phyloP scores from a whole-genome alignment of 2,797 vertebrate species.

The Peromyscus nudipes region DNA sequence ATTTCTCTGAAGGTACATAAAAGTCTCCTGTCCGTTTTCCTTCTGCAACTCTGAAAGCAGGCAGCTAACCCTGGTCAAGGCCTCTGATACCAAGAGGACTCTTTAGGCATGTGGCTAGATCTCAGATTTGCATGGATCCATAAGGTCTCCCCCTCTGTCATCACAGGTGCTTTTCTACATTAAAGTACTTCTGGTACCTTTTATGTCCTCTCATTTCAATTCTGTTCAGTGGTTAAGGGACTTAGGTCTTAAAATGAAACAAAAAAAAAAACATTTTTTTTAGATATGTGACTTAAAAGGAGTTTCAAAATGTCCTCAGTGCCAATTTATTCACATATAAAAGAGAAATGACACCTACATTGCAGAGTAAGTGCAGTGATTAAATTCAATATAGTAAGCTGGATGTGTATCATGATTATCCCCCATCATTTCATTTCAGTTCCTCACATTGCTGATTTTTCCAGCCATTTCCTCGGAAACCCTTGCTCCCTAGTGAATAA shows the following conservation, averaged over 20 bases:
- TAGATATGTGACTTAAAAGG: slow-evolving; percentile 13
- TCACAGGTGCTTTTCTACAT: background rate
- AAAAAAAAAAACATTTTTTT: background rate
- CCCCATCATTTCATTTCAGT: background rate
- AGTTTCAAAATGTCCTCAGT: background rate
- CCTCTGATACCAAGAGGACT: background rate
- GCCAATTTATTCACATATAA: slow-evolving; percentile 36
- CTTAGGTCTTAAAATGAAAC: background rate
- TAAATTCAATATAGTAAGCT: slow-evolving; percentile 8
- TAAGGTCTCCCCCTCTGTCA: background rate
- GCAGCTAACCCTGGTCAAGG: background rate
- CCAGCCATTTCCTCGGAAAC: slow-evolving; percentile 21
- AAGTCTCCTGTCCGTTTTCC: background rate
- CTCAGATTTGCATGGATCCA: background rate
- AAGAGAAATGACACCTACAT: background rate
- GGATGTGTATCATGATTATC: background rate
- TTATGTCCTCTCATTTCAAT: slow-evolving; percentile 1
- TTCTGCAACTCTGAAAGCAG: slow-evolving; percentile 11
- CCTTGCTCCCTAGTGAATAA: background rate
- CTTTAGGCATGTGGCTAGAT: background rate
- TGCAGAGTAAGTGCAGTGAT: slow-evolving; percentile 3
- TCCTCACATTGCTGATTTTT: slow-evolving; percentile 40
- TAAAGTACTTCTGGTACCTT: background rate
- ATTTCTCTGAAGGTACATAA: background rate
- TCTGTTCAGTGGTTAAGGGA: background rate